phyloP scores from a whole-genome alignment of 2,888 invertebrate genomes.

The Venusia cambrica region DNA sequence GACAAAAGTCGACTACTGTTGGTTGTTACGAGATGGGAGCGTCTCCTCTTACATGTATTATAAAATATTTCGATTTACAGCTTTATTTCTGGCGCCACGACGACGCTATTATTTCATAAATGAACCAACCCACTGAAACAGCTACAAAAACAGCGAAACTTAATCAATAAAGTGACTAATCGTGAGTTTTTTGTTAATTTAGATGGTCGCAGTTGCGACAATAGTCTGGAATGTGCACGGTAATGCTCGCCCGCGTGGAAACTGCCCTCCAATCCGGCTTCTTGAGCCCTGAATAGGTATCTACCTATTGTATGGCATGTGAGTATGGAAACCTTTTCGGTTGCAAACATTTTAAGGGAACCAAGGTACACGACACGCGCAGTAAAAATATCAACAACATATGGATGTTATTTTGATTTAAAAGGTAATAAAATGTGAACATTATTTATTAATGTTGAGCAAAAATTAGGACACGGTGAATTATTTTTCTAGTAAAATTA shows the following conservation, averaged over 20 bases:
- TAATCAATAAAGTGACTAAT: slow-evolving; percentile 48
- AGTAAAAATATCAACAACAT: too few species aligned
- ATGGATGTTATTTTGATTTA: too few species aligned
- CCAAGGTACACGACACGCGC: too few species aligned
- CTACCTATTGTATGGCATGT: slow-evolving; percentile 1
- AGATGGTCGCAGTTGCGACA: slow-evolving; percentile 48
- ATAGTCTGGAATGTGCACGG: slow-evolving; percentile 54
- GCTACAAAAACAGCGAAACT: slow-evolving; percentile 14
- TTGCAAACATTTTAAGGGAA: too few species aligned
- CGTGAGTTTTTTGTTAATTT: slow-evolving; percentile 45
- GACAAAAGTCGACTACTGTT: too few species aligned
- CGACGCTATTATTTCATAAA: slow-evolving; percentile 1
- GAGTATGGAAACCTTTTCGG: slow-evolving; percentile 2
- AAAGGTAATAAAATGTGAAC: too few species aligned
- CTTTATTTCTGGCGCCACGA: background rate
- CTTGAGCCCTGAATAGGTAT: slow-evolving; percentile 12
- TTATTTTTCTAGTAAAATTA: slow-evolving; percentile 6
- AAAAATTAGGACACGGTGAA: too few species aligned
- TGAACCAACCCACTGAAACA: slow-evolving; percentile 6
- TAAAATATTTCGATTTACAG: too few species aligned
- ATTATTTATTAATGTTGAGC: too few species aligned
- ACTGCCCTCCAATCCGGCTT: slow-evolving; percentile 29
- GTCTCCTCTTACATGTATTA: too few species aligned
- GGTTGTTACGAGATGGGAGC: too few species aligned
- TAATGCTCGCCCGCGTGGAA: slow-evolving; percentile 49